Conservation (phyloP, 92 coral and sea anemone species). For the Bergia puertoricense region DNA sequence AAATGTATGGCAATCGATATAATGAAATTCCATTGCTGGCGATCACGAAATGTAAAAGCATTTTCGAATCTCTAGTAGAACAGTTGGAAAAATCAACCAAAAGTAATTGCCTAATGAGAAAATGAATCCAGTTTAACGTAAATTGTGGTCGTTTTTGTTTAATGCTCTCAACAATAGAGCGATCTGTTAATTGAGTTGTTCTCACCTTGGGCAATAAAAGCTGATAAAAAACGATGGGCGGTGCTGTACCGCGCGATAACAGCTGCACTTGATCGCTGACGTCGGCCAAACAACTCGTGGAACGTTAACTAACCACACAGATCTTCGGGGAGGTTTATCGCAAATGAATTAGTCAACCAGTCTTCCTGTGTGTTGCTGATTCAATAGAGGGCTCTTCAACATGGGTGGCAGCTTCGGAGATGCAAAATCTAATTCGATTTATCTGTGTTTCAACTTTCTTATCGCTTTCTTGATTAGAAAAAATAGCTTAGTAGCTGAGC, state of each 20-base stretch:
- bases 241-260: slow-evolving; percentile 16
- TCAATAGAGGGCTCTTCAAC: background rate
- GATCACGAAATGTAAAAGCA: slow-evolving; percentile 10
- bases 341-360: background rate
- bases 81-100: background rate
- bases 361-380: slow-evolving; percentile 2
- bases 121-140: slow-evolving; percentile 25
- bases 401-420: background rate
- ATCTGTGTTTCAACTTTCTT: background rate
- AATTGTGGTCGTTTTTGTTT: slow-evolving; percentile 33
- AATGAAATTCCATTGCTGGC: background rate
- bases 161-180: slow-evolving; percentile 30
- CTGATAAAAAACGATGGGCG: slow-evolving; percentile 34
- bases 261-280: slow-evolving; percentile 25
- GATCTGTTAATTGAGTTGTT: slow-evolving; percentile 37
- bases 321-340: slow-evolving; percentile 33
- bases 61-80: background rate
- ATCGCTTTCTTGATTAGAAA: no score
- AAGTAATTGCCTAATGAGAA: slow-evolving; percentile 1
- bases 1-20: background rate
- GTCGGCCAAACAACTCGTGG: background rate
- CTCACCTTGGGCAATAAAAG: slow-evolving; percentile 42
- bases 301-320: background rate
- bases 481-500: background rate
- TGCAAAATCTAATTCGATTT: background rate